Evolutionary conservation across 2,888 invertebrate species (phyloP).

Genomic region (Xestia rhomboidea): DNA sequence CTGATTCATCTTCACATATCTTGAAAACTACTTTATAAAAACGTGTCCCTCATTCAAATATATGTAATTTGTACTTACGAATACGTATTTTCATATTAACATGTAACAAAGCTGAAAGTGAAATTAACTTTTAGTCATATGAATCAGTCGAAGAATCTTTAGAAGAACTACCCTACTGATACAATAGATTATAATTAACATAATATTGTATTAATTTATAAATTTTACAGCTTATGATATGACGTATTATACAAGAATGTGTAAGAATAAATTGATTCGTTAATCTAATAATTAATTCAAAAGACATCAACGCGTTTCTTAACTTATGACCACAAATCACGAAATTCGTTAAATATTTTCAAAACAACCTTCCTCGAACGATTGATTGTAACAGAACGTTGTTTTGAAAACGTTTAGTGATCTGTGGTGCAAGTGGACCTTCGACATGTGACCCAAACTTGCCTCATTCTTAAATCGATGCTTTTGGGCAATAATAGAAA

Average conservation of each 20-base stretch:
- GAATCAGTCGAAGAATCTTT: too few species aligned
- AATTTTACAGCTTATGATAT: not conserved
- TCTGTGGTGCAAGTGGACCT: not conserved
- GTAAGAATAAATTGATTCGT: constrained; percentile 10
- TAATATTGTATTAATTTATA: not conserved
- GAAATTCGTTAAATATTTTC: not conserved
- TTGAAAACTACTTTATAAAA: too few species aligned
- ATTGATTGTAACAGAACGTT: not conserved
- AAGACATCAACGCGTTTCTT: constrained; percentile 53
- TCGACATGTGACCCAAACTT: not conserved
- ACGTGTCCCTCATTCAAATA: too few species aligned
- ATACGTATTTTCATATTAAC: too few species aligned
- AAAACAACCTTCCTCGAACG: not conserved
- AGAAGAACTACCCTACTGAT: not conserved
- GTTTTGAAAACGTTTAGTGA: not conserved
- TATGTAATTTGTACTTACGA: too few species aligned
- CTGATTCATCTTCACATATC: too few species aligned
- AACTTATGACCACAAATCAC: not conserved
- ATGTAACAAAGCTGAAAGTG: too few species aligned
- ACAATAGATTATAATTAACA: not conserved
- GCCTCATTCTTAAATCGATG: constrained; percentile 11
- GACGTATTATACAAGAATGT: not conserved
- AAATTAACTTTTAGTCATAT: too few species aligned
- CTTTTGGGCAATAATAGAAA: not conserved
- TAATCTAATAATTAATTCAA: constrained; percentile 42